Evolutionary conservation across 2,113 vertebrate genomes (phyloP), one percentile per base, ranked within the genome.

Genomic region (Otis tarda): DNA sequence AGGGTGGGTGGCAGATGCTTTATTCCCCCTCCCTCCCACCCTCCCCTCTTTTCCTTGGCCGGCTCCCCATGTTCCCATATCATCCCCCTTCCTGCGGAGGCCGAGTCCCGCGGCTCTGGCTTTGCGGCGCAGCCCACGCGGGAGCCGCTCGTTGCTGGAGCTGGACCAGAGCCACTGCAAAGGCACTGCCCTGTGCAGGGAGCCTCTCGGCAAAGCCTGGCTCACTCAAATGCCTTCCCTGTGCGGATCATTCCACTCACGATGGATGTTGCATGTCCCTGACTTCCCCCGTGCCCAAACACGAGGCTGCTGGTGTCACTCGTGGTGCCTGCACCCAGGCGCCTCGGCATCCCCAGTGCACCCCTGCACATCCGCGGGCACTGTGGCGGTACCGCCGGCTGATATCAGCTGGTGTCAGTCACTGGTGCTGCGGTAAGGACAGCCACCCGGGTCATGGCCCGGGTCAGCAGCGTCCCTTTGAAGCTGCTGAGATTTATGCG

Each of bases 301-400:
- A 0, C 0, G 0, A 49, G 17, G 52, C 74, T 45, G 28, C 41
- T 47, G 25, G 10, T 53, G 90, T 56, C 50, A 31, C 19, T 47
- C 0, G 0, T 1, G 8, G 24, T 14, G 12, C 8, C 0, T 1
- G 20, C 18, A 37, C 22, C 30, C 59, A 2, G 1, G 0, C 0
- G 3, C 23, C 69, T 74, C 7, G 3, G 55, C 59, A 13, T 37
- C 27, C 53, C 28, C 0, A 0, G 6, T 12, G 57, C 10, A n/a
- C 23, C 49, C 65, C 10, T 61, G 0, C 0, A 47, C 37, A 8
- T 39, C 25, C 0, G 3, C 14, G 27, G 43, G 23, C 57, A 23
- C 76, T 0, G 0, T 27, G 61, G 33, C 1, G 11, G 45, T 76
- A 56, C 27, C 0, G 2, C 10, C 4, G 14, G 28, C 74, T 30